Conservation (phyloP, 2,113 vertebrate species). For the Hassar affinis region DNA sequence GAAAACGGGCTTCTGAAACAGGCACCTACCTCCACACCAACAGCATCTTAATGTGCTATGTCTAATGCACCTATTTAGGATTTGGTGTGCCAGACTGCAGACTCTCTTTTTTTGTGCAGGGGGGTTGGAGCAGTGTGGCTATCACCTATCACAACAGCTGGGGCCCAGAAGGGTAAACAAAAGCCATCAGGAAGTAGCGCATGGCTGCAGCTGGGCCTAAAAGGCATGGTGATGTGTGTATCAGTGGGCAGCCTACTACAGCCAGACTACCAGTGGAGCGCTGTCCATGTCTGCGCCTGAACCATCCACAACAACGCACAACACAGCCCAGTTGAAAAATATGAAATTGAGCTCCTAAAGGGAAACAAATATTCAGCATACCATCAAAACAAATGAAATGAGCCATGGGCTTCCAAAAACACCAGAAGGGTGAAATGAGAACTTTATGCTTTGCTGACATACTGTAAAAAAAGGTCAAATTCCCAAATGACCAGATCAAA, state of each 20-base stretch:
- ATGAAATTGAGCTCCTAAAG: neutral
- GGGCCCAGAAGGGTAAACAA: slow-evolving; percentile 74
- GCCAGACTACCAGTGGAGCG: slow-evolving; percentile 49
- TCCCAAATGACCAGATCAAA: slow-evolving; percentile 65
- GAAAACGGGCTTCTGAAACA: slow-evolving; percentile 59
- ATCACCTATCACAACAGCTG: slow-evolving; percentile 79
- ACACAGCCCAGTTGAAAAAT: neutral
- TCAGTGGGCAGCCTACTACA: slow-evolving; percentile 55
- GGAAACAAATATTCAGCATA: slow-evolving; percentile 2
- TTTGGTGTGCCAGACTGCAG: slow-evolving; percentile 73
- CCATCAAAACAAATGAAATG: slow-evolving; percentile 26
- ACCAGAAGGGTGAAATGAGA: neutral
- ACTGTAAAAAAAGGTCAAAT: too few species aligned
- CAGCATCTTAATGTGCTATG: slow-evolving; percentile 75
- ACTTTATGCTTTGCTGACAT: neutral
- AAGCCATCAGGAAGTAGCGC: slow-evolving; percentile 73
- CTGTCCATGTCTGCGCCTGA: slow-evolving; percentile 32
- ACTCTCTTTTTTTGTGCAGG: slow-evolving; percentile 57
- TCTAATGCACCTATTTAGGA: slow-evolving; percentile 80
- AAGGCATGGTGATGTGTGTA: slow-evolving; percentile 66
- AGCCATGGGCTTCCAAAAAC: slow-evolving; percentile 4
- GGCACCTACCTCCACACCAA: slow-evolving; percentile 72
- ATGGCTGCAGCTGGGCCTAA: slow-evolving; percentile 70
- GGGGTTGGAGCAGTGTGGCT: slow-evolving; percentile 58
- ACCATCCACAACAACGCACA: neutral